Conservation (phyloP, 2,888 invertebrate species). For the Zele albiditarsus region DNA sequence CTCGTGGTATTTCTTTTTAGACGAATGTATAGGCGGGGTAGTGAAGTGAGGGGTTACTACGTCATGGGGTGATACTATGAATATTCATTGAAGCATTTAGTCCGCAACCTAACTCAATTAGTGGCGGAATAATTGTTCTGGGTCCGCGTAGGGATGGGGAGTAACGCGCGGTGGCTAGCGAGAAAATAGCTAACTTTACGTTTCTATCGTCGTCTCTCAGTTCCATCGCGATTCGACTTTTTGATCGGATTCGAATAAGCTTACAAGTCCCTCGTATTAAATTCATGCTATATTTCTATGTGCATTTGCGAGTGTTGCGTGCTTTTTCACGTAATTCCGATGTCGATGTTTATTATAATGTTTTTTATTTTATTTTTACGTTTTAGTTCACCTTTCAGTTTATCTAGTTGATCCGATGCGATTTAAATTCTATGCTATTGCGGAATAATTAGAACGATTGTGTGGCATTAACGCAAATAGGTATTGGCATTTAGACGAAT, state of each 20-base stretch:
- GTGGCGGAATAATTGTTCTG: slow-evolving; percentile 63
- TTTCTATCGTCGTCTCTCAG: not conserved
- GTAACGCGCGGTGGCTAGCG: slow-evolving; percentile 39
- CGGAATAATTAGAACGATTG: slow-evolving; percentile 16
- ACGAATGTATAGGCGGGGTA: slow-evolving; percentile 1
- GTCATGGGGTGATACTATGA: slow-evolving; percentile 53
- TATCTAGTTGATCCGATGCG: not conserved
- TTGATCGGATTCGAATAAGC: not conserved
- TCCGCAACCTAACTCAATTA: slow-evolving; percentile 66
- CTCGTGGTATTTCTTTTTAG: slow-evolving; percentile 58
- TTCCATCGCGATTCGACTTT: not conserved
- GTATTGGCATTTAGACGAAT: slow-evolving; percentile 3
- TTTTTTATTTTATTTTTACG: not conserved
- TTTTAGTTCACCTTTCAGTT: not conserved
- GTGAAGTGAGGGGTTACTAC: slow-evolving; percentile 10
- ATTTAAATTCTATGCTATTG: slow-evolving; percentile 13
- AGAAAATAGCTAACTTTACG: slow-evolving; percentile 55
- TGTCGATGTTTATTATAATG: not conserved
- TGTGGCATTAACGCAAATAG: slow-evolving; percentile 1
- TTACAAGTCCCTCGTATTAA: not conserved
- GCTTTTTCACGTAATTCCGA: not conserved
- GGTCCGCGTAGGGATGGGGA: slow-evolving; percentile 55
- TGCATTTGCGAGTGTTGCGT: too few species aligned
- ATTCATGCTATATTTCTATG: too few species aligned
- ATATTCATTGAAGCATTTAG: slow-evolving; percentile 67